Conservation (phyloP, 1,140 invertebrate genomes). For the Ceratina calcarata region DNA sequence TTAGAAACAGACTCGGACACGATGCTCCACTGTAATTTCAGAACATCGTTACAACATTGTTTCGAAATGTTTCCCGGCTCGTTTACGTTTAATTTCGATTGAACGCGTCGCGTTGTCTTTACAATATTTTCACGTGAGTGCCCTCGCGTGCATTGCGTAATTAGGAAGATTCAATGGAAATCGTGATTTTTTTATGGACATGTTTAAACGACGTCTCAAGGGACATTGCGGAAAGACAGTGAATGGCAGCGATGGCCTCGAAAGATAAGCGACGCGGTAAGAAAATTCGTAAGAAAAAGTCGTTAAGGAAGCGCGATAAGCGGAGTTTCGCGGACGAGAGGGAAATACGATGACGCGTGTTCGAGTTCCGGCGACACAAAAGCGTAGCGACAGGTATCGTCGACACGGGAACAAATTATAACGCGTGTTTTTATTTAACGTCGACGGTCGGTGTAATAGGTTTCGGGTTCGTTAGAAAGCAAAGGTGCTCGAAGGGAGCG, state of each 20-base stretch:
- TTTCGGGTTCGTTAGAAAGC: background rate
- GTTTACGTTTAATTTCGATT: too few species aligned
- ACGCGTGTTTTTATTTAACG: background rate
- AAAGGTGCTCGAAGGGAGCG: background rate
- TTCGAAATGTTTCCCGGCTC: too few species aligned
- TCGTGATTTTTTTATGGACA: too few species aligned
- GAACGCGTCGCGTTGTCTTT: too few species aligned
- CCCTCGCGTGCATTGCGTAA: background rate
- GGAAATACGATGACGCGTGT: constrained; percentile 1
- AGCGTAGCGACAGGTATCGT: background rate
- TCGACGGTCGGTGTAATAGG: background rate
- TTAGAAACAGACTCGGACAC: too few species aligned
- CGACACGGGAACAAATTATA: background rate
- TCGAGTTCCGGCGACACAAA: constrained; percentile 12
- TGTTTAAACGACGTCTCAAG: too few species aligned
- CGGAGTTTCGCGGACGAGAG: background rate
- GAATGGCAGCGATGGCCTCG: constrained; percentile 17
- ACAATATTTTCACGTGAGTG: too few species aligned
- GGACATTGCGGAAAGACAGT: constrained; percentile 11
- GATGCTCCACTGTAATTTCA: too few species aligned
- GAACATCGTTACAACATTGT: too few species aligned
- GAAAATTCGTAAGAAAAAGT: constrained; percentile 44
- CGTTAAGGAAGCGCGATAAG: constrained; percentile 39
- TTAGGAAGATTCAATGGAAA: too few species aligned
- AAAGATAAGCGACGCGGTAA: constrained; percentile 33